Conservation (phyloP, 64 coral and sea anemone genomes). For the Actinia equina region DNA sequence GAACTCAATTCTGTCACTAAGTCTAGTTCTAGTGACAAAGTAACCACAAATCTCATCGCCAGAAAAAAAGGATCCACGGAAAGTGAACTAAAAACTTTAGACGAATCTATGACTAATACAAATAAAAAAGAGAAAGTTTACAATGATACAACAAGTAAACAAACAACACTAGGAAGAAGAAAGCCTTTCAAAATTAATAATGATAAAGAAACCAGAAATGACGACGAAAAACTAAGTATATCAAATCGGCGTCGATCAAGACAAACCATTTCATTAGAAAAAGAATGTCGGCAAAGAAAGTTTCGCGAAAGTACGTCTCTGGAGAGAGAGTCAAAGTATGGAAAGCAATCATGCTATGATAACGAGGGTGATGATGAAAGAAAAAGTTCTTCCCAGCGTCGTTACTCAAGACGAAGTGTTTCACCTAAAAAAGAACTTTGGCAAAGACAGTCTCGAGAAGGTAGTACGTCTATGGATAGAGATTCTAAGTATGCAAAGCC, state of each 20-base stretch:
- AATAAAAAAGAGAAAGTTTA: not conserved
- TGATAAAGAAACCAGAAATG: not conserved
- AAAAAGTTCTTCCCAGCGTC: not conserved
- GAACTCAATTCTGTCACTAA: not conserved
- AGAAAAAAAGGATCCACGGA: not conserved
- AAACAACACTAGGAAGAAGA: not conserved
- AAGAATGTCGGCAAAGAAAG: not conserved
- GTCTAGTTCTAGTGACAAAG: not conserved
- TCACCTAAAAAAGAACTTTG: not conserved
- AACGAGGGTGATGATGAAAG: not conserved
- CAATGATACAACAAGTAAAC: not conserved
- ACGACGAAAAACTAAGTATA: not conserved
- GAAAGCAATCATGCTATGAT: no score
- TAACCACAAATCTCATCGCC: not conserved
- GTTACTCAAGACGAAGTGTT: not conserved
- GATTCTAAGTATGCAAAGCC: not conserved
- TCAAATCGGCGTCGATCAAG: not conserved
- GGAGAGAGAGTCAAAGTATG: not conserved
- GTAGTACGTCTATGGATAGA: not conserved
- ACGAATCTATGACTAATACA: not conserved
- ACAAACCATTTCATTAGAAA: not conserved
- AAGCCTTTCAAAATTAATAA: not conserved
- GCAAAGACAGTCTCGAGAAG: not conserved
- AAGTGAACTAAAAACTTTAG: not conserved
- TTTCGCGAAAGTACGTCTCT: not conserved